Base-by-base conservation (phyloP, 2,888 invertebrate species). In the Acleris literana region DNA sequence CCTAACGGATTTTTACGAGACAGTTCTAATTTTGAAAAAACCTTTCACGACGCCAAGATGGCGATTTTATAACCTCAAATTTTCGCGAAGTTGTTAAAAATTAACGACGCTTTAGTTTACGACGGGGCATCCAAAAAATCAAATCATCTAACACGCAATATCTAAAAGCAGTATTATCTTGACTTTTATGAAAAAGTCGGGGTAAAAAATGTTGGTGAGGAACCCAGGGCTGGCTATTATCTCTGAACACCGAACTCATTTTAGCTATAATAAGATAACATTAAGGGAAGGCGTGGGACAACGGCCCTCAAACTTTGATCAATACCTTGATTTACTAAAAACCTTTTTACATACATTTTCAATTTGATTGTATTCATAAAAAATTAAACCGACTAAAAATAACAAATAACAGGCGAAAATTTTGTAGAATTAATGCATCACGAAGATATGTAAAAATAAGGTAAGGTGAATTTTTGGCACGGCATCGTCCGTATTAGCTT, bases 181-280 rank as follows among this genome's bases (percentile, higher is more conserved):
- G 70, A 62, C 60, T 68, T 74, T 71, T 72, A 78, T 77, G 74
- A 87, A 87, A 86, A 86, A 79, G 82, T 78, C 72, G 62, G 72
- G 71, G 77, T 84, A 90, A 91, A 92, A 90, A 84, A 81, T 76
- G 74, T 76, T 85, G 82, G 85, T 82, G 76, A 85, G 79, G 85
- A 85, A 83, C 87, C 86, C 87, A 79, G 79, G 83, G 75, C 79
- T 83, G 71, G 79, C 88, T 88, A 91, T 92, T 92, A 92, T 92
- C 91, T 92, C 78, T 81, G 87, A 90, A 92, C 92, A 92, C 90
- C 92, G 82, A 92, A 92, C 90, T 92, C 92, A 92, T 92, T 92
- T 92, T 92, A 92, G 89, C 89, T 87, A 87, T 92, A 92, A 92
- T 92, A 92, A 92, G 92, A 92, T 92, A 92, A 92, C 90, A 90